A percentile compares a stretch with the other conserved stretches of the same genome.
Conservation (phyloP, 2,113 vertebrate genomes). For the Nymphicus hollandicus region DNA sequence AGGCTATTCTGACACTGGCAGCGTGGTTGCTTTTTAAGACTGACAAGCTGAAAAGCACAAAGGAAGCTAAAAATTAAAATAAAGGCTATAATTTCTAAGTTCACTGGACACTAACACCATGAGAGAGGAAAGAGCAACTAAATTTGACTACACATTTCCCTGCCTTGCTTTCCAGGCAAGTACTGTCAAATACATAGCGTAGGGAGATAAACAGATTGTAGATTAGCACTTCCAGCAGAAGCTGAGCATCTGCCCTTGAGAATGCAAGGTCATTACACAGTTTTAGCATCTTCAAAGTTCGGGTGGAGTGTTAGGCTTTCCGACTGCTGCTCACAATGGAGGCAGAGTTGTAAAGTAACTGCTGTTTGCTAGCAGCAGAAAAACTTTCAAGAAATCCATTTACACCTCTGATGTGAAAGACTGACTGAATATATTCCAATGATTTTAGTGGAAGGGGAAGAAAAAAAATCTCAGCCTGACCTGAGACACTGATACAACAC, state of each 20-base stretch:
- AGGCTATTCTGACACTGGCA: background rate
- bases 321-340: conserved; percentile 59
- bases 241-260: conserved; percentile 43
- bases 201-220: conserved; percentile 47
- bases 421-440: conserved; percentile 70
- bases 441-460: conserved; percentile 49
- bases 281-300: conserved; percentile 64
- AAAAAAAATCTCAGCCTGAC: conserved; percentile 37
- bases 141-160: background rate
- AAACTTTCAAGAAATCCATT: conserved; percentile 80
- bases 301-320: conserved; percentile 55
- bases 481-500: conserved; percentile 34
- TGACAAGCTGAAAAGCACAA: background rate
- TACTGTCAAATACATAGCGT: conserved; percentile 2
- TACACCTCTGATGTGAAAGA: conserved; percentile 76
- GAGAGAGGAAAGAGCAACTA: conserved; percentile 3
- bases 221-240: conserved; percentile 53
- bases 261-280: conserved; percentile 70
- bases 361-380: conserved; percentile 55
- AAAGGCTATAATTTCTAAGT: background rate
- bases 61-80: conserved; percentile 24
- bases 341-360: conserved; percentile 71
- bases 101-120: background rate
- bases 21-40: background rate
- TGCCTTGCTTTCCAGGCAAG: conserved; percentile 40